These are phyloP conservation scores for Alectura lathami DNA, from an alignment of 2,113 vertebrate genomes.

Conservation along the genomic window DNA sequence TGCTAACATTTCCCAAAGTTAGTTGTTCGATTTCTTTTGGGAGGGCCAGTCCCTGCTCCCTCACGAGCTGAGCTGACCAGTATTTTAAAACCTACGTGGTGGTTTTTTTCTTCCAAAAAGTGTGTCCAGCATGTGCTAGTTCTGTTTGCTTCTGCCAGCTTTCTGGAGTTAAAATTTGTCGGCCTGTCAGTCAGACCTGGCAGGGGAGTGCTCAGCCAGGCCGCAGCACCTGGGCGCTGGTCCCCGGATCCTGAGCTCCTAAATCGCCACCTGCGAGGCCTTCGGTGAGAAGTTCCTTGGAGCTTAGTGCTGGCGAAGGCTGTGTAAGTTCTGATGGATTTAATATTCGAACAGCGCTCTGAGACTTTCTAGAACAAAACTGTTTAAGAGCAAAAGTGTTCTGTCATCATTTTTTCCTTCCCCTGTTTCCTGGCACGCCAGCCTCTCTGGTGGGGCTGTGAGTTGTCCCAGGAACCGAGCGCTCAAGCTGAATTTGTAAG, in stretches of 20 bases:
- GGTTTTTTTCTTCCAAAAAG: background rate
- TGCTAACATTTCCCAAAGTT: background rate
- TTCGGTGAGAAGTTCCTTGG: background rate
- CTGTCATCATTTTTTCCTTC: background rate
- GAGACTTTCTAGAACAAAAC: background rate
- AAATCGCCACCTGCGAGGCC: background rate
- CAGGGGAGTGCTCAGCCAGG: background rate
- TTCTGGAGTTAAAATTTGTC: background rate
- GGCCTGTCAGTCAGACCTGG: background rate
- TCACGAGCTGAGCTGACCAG: background rate
- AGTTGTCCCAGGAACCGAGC: background rate
- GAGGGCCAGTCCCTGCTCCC: background rate
- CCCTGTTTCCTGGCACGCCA: background rate
- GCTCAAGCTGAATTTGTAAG: background rate
- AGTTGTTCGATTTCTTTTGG: background rate
- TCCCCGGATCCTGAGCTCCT: too few species aligned
- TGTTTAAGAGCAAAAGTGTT: background rate
- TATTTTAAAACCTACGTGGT: background rate
- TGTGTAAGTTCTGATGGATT: background rate
- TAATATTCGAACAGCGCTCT: background rate
- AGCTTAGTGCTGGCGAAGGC: too few species aligned
- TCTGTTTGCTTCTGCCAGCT: background rate
- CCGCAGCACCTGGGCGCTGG: too few species aligned
- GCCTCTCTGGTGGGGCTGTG: background rate
- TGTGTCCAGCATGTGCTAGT: fast-evolving